Base-by-base conservation (phyloP, 2,888 invertebrate genomes). In the Lepidocyrtinus sp. region DNA sequence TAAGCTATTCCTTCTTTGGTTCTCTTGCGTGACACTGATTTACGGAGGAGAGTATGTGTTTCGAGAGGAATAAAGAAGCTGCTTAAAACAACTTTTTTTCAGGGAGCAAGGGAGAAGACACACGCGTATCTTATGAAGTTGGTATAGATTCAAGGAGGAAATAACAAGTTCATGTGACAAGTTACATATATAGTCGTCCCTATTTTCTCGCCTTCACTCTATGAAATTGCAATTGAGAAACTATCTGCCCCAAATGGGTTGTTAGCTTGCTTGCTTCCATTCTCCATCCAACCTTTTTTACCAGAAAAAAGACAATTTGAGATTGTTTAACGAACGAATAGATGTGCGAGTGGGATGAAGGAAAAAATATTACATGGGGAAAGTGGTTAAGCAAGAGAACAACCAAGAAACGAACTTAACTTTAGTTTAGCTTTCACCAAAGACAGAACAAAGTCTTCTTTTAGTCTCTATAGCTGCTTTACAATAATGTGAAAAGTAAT, bases 151-250 rank as follows among this genome's bases (percentile, higher is more conserved):
- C 21, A n/a, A n/a, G n/a, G n/a, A n/a, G n/a, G n/a, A n/a, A n/a
- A n/a, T n/a, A n/a, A n/a, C n/a, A 17, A 21, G 64, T 59, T 21
- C 55, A 27, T 9, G 74, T 74, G 74, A 65, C 74, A 74, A 46
- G 74, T 59, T 65, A 27, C 59, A 21, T 65, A 74, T 74, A 21
- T 2, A 21, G 0, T 9, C 2, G 22, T 46, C 64, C 19, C 72
- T 46, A 45, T 46, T 59, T 65, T n/a, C n/a, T n/a, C n/a, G n/a
- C 55, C 26, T 59, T 36, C 74, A 74, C 55, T 65, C 55, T 74
- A 74, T 74, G 74, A 74, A 74, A 74, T 74, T 65, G 74, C 74
- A 74, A 74, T 74, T 36, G 74, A 74, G 74, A 64, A 74, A 65
- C 65, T 74, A 74, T 74, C 65, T 74, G 25, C 59, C 74, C 74